phyloP scores from a whole-genome alignment of 2,888 invertebrate genomes.

The Sesamia inferens region DNA sequence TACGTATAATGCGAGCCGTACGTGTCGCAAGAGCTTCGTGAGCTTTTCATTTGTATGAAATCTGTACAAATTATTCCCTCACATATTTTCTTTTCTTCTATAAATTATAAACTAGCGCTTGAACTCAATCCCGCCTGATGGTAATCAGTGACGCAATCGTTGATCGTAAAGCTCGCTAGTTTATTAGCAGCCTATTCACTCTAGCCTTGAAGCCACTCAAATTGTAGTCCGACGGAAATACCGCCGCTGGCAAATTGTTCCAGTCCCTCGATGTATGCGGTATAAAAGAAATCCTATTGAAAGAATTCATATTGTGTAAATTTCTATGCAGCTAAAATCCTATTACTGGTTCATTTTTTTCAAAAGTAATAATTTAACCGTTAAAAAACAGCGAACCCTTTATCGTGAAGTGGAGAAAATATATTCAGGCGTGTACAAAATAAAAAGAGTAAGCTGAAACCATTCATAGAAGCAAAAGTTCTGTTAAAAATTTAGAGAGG shows the following conservation, averaged over 20 bases:
- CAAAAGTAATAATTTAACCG: conserved; percentile 25
- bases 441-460: conserved; percentile 58
- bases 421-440: conserved; percentile 53
- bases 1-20: conserved; percentile 60
- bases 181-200: no score
- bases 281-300: no score
- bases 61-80: neutral
- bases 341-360: conserved; percentile 9
- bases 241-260: no score
- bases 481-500: conserved; percentile 67
- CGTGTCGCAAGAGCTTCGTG: conserved; percentile 54
- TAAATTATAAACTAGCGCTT: no score
- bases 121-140: no score
- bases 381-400: conserved; percentile 38
- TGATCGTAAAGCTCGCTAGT: no score
- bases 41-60: conserved; percentile 5
- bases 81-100: neutral
- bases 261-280: no score
- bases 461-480: conserved; percentile 65
- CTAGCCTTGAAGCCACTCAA: no score
- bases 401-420: conserved; percentile 44
- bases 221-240: no score
- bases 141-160: no score
- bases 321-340: neutral
- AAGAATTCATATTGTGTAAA: no score